Base-by-base conservation (phyloP, 2,888 invertebrate species). In the Drosophila rubida region DNA sequence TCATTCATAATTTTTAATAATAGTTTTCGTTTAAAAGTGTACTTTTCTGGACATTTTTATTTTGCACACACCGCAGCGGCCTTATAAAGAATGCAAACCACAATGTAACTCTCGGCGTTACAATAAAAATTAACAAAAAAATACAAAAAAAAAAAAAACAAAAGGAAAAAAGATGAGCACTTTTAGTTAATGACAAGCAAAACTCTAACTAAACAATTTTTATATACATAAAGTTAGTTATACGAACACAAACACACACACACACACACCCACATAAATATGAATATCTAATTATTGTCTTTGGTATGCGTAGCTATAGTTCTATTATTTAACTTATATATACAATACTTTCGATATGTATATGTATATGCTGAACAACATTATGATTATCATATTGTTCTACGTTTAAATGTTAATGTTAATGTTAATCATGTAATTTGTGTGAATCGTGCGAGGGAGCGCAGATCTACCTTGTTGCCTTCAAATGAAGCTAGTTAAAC, bases 401-500 rank as follows among this genome's bases (percentile, higher is more conserved):
- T 46, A 74, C 35, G 41, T 79, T 67, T 73, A 70, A 72, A 69
- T 82, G 75, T 76, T 66, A 71, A 35, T 35, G 35, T 58, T 75
- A 79, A 78, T 65, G 35, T 58, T 75, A 79, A 78, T 65, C 63
- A 44, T 65, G 65, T 69, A 75, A 67, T 71, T 45, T 75, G 74
- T 71, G 76, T 75, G 74, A 55, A 73, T 80, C 69, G 77, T 73
- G 83, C 80, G 86, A 63, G 65, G 60, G 69, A 60, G 65, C 81
- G 87, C 80, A 75, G 73, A 87, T 83, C 89, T 89, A 90, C 90
- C 90, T 90, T 90, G 89, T 90, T 90, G 90, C 90, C 90, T 90
- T 90, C 90, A 90, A 90, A 90, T 85, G 90, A 90, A 90, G 90
- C 90, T 90, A 90, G 90, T 89, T 81, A 74, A 78, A 85, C 75